Base-by-base conservation (phyloP, 2,113 vertebrate species). In the Ammodytes dubius region DNA sequence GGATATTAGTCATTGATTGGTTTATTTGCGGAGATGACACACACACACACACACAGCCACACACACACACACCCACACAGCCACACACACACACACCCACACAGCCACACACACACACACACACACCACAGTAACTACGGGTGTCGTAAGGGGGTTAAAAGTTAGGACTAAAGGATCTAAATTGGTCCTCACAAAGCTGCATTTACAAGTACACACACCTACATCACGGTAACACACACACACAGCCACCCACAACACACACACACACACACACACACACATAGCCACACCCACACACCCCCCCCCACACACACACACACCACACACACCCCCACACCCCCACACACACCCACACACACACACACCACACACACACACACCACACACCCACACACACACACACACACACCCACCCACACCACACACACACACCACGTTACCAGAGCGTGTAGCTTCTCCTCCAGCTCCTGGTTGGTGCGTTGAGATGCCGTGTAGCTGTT, bases 401-500 rank as follows among this genome's bases (percentile, higher is more conserved):
- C 13, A 17, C 10, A 73, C 68, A 54, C 50, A 43, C 2, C 5
- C 14, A 61, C 59, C 10, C 17, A n/a, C 40, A 42, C 58, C 58
- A 60, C 58, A 59, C 27, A 52, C 14, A 1, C 5, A 52, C 13
- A 17, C 10, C 68, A 54, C 50, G 14, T 94, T 96, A 99, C 98
- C 96, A 99, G 93, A 7, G 97, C 93, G 52, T 98, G 97, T 71
- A 99, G 95, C 92, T 99, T 99, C 95, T 99, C 98, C 88, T 99
- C 98, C 89, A 99, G 94, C 61, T 99, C 98, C 94, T 99, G 98
- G 89, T 99, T 99, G 87, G 97, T 94, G 95, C 97, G 95, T 92
- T 99, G 98, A 43, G 98, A 99, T 11, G 97, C 97, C 0, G 98
- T 98, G 90, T 99, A 99, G 91, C 98, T 99, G 93, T 99, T 99